Base-by-base conservation (phyloP, 2,888 invertebrate species). In the Perdita meconis region DNA sequence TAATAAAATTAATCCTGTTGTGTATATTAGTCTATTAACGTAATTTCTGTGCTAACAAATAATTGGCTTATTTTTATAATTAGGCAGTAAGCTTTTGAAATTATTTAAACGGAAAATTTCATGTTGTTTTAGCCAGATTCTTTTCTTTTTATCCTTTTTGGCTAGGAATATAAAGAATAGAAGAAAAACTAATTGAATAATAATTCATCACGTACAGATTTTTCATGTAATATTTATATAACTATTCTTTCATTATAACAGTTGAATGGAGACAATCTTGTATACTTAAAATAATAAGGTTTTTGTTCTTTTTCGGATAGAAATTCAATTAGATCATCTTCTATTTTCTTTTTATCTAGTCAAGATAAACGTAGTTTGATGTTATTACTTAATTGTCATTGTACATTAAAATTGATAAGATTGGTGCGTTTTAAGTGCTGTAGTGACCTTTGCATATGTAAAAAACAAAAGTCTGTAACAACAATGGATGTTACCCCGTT, bases 271-370 rank as follows among this genome's bases (percentile, higher is more conserved):
- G n/a, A 44, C 19, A 44, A 44, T 44, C 19, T 36, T 4, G 16
- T 10, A 30, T 55, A 36, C 36, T 56, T 38, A 6, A 16, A 1
- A 26, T 5, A 26, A 24, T 24, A 26, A 16, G n/a, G 42, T 42
- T 10, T 4, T 10, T 42, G n/a, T 42, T 12, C 8, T 44, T 12
- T 22, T 42, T 42, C 24, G 26, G 40, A 34, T 38, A n/a, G n/a
- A 19, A 13, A 34, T 53, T 53, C 10, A 50, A 19, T 60, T 16
- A 34, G 19, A 8, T 56, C 24, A 13, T 30, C 2, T 10, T 44
- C 42, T 30, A 5, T 26, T 53, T 53, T 59, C 26, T 36, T 71
- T 59, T 47, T 34, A 26, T 59, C 64, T 71, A 74, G 74, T 74
- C 72, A 44, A 40, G 13, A 8, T n/a, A 64, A 38, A 70, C 44